These are phyloP conservation scores for Ceyx margarethae DNA, from an alignment of 2,113 vertebrate species.

Conservation along the genomic window DNA sequence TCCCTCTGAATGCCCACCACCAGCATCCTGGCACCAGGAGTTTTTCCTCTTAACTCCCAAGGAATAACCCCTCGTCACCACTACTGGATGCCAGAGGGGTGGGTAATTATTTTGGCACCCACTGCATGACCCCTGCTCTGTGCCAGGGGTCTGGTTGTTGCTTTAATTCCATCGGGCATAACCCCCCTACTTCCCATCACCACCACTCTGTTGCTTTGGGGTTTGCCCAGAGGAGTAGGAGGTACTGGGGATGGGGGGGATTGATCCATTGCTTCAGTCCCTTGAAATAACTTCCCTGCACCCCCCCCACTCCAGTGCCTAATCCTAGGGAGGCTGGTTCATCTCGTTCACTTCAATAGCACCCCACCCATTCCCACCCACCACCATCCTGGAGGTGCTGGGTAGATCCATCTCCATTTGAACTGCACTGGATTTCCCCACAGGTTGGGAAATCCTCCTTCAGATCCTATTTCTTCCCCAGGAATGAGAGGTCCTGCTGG, in stretches of 20 bases:
- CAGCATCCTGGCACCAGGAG: no score
- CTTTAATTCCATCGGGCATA: background rate
- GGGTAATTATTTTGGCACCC: background rate
- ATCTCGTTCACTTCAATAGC: background rate
- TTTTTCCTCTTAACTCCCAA: background rate
- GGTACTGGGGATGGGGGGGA: background rate
- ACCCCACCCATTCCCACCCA: no score
- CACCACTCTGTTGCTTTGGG: no score
- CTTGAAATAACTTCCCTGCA: background rate
- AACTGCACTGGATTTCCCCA: background rate
- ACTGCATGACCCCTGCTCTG: background rate
- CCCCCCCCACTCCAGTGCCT: fast-evolving
- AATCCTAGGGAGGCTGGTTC: background rate
- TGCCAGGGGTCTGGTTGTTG: background rate
- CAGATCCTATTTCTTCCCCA: background rate
- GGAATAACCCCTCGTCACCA: background rate
- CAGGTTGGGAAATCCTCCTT: background rate
- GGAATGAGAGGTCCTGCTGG: background rate
- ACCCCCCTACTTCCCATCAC: background rate
- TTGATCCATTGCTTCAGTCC: background rate
- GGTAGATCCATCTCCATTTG: background rate
- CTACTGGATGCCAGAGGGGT: no score
- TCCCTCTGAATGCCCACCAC: background rate
- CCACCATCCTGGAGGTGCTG: fast-evolving
- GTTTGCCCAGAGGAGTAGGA: background rate